Evolutionary conservation across 2,797 vertebrate genomes (phyloP).

Genomic region (Potorous gilbertii): DNA sequence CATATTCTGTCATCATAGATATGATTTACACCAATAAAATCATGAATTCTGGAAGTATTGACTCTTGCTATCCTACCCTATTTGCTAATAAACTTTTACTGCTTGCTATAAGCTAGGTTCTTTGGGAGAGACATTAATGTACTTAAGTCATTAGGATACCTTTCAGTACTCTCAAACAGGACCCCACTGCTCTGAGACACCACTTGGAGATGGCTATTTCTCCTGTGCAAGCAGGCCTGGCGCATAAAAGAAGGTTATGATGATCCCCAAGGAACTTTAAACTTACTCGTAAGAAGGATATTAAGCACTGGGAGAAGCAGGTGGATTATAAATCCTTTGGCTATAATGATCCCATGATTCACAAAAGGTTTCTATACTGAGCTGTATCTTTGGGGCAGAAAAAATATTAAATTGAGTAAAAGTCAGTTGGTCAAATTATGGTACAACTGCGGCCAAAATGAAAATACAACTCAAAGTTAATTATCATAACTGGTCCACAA

Average conservation of each 20-base stretch:
- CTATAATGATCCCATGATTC: background rate
- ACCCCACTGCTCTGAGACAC: background rate
- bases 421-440: constrained; percentile 1
- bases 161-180: background rate
- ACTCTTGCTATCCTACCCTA: background rate
- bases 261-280: background rate
- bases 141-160: background rate
- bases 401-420: background rate
- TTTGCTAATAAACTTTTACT: background rate
- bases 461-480: constrained; percentile 32
- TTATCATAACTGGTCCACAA: background rate
- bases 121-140: background rate
- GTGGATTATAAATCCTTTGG: background rate
- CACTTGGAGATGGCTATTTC: background rate
- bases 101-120: background rate
- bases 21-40: background rate
- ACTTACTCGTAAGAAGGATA: background rate
- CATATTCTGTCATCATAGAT: background rate
- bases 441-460: background rate
- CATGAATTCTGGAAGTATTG: background rate
- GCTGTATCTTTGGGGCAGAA: background rate
- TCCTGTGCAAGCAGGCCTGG: background rate
- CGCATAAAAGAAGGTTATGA: background rate
- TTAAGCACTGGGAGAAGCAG: background rate
- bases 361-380: background rate